Percentiles rank a stretch among this genome's conserved stretches.
These are phyloP conservation scores for Xenentodon cancila DNA, from an alignment of 2,797 vertebrate species.

Conservation along the genomic window DNA sequence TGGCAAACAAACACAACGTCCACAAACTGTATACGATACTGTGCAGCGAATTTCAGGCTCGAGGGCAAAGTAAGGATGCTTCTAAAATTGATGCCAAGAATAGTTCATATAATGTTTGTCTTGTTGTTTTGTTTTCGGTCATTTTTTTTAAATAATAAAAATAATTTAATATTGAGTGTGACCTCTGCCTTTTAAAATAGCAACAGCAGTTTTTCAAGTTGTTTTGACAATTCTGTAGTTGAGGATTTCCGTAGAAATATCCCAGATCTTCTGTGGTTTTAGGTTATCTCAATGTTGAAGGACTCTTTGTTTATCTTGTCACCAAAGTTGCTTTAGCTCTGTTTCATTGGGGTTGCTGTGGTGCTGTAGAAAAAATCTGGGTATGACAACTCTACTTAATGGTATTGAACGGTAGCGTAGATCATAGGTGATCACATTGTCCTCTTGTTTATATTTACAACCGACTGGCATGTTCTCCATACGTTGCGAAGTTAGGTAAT, in stretches of 20 bases:
- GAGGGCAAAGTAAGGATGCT: neutral
- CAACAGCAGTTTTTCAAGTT: neutral
- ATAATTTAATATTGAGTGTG: neutral
- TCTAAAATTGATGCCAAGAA: neutral
- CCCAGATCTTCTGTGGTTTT: neutral
- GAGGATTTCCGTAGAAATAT: neutral
- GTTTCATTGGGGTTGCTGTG: neutral
- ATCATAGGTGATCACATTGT: neutral
- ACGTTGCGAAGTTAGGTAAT: neutral
- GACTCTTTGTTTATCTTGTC: conserved; percentile 9
- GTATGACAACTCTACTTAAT: neutral
- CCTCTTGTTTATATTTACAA: neutral
- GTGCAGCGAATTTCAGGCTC: neutral
- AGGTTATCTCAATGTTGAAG: neutral
- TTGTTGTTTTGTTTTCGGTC: neutral
- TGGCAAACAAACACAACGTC: neutral
- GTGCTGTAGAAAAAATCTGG: conserved; percentile 2
- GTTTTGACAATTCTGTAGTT: neutral
- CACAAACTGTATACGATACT: neutral
- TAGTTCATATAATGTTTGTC: neutral
- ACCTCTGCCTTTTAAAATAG: neutral
- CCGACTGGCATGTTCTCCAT: conserved; percentile 1
- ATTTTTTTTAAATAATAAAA: neutral
- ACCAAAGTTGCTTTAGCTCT: neutral
- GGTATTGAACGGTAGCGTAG: too few relatives aligned